phyloP scores from a whole-genome alignment of 2,797 vertebrate species.

The Etheostoma nigrum region DNA sequence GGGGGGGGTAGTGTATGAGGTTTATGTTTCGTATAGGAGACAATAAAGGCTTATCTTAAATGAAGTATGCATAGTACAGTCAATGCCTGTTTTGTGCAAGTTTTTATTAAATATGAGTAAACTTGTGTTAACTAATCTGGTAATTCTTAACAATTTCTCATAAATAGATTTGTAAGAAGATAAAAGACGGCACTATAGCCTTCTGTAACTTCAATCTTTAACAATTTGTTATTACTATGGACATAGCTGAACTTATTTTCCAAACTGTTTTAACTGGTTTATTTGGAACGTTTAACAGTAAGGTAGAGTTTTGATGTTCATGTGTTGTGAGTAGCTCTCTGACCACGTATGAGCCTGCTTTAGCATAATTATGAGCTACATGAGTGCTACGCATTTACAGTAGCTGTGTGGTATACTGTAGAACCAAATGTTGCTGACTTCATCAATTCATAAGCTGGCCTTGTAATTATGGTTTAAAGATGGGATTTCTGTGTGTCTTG shows the following conservation, averaged over 20 bases:
- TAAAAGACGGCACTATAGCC: background rate
- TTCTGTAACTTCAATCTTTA: background rate
- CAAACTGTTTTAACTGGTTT: background rate
- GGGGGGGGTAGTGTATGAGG: no score
- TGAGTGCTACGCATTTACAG: conserved; percentile 1
- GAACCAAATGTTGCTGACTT: conserved; percentile 9
- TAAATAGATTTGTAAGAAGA: background rate
- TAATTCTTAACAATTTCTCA: background rate
- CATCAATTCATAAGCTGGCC: conserved; percentile 6
- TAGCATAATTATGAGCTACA: conserved; percentile 14
- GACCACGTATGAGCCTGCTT: conserved; percentile 2
- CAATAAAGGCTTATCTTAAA: background rate
- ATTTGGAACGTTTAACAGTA: background rate
- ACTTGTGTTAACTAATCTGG: background rate
- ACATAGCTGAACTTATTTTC: background rate
- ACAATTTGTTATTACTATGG: background rate
- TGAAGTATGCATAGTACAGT: background rate
- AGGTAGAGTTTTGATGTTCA: background rate
- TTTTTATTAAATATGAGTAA: background rate
- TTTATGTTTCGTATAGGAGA: no score
- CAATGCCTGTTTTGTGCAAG: background rate
- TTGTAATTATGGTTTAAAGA: conserved; percentile 16
- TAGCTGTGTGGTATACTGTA: background rate
- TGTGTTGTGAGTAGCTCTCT: background rate
- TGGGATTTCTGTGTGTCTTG: conserved; percentile 1